These are phyloP conservation scores for Synchiropus splendidus DNA, from an alignment of 2,113 vertebrate genomes.

Conservation along the genomic window DNA sequence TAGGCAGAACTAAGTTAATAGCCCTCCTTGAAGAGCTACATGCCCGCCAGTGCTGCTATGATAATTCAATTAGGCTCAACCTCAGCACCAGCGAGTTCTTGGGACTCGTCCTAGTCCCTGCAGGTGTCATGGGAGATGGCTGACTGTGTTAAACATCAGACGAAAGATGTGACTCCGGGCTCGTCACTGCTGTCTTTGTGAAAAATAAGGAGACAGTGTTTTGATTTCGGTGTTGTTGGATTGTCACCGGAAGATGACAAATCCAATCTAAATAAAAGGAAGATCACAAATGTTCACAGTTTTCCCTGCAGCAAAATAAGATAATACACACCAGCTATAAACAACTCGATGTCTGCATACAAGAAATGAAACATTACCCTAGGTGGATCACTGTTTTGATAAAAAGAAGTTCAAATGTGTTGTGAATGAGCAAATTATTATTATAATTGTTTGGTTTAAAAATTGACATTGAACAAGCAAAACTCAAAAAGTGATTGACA, in stretches of 20 bases:
- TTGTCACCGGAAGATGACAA: neutral
- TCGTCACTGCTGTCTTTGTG: conserved; percentile 1
- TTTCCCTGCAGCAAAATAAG: conserved; percentile 1
- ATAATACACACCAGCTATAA: too few relatives aligned
- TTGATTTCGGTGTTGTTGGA: conserved; percentile 1
- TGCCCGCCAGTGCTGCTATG: conserved; percentile 44
- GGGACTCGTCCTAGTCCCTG: conserved; percentile 8
- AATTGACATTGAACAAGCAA: too few relatives aligned
- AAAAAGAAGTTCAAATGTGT: too few relatives aligned
- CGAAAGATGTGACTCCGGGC: neutral
- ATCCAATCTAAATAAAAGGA: conserved; percentile 8
- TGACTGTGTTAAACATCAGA: conserved; percentile 1
- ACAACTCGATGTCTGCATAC: too few relatives aligned
- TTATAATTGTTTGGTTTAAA: neutral
- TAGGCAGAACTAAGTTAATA: conserved; percentile 60
- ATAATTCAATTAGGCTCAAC: conserved; percentile 61
- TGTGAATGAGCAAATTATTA: neutral
- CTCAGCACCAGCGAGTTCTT: conserved; percentile 15
- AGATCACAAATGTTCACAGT: conserved; percentile 5
- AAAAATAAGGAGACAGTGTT: conserved; percentile 5
- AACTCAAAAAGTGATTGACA: too few relatives aligned
- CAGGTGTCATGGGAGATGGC: conserved; percentile 1
- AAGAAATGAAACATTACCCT: too few relatives aligned
- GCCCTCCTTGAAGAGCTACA: conserved; percentile 52
- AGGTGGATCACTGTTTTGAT: too few relatives aligned